These are phyloP conservation scores for Monarcha castaneiventris DNA, from an alignment of 2,113 vertebrate species.

Conservation along the genomic window DNA sequence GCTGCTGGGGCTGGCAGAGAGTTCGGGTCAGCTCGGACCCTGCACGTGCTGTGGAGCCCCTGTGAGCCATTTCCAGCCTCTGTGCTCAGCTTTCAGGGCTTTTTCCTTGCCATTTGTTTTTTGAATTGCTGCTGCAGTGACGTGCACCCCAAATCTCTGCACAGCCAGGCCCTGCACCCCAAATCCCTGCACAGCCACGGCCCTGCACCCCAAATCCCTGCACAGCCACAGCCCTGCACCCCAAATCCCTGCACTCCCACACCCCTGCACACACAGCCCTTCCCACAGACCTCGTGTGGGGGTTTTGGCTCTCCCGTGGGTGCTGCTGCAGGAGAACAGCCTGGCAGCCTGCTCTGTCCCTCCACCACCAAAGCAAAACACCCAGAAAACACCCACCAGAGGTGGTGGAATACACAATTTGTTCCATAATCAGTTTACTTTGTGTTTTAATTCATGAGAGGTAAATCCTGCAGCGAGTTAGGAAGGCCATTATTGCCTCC, in stretches of 20 bases:
- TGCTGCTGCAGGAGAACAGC: not conserved
- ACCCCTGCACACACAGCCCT: not conserved
- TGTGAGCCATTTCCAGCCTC: not conserved
- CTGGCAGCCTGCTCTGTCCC: not conserved
- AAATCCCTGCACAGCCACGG: not conserved
- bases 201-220: not conserved
- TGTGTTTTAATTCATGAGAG: slow-evolving; percentile 53
- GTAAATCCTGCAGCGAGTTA: slow-evolving; percentile 49
- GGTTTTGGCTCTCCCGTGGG: accelerated
- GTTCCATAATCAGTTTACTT: slow-evolving; percentile 47
- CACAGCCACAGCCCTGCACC: accelerated
- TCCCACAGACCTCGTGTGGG: accelerated
- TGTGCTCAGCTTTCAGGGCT: not conserved
- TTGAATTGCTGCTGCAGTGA: accelerated
- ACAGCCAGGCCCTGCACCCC: no score
- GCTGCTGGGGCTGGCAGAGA: not conserved
- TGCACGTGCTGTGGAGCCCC: not conserved
- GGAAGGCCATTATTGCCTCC: slow-evolving; percentile 44
- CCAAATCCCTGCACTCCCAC: not conserved
- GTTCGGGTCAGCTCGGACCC: not conserved
- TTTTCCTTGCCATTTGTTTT: accelerated
- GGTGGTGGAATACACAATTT: not conserved
- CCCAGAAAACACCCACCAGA: not conserved
- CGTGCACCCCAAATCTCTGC: not conserved
- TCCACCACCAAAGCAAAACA: not conserved